These are phyloP conservation scores for Tauraco hartlaubi DNA, from an alignment of 2,797 vertebrate genomes.

Conservation along the genomic window DNA sequence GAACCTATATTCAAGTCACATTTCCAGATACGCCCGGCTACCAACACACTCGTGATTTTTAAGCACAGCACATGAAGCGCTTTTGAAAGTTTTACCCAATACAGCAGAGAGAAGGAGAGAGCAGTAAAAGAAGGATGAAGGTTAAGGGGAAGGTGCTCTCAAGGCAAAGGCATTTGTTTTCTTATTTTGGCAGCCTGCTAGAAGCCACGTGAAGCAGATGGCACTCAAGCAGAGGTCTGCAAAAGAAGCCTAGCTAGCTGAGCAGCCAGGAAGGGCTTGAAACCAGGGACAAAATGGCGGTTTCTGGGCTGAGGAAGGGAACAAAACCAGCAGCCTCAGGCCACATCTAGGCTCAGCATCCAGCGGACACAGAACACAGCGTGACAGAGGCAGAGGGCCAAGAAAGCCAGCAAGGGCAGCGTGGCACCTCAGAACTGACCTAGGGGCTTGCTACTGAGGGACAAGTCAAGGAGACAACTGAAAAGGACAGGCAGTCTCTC, in stretches of 20 bases:
- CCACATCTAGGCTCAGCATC: not conserved
- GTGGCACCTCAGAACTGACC: not conserved
- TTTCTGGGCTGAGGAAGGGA: not conserved
- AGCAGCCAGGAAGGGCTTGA: not conserved
- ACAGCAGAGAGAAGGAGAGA: constrained; percentile 68
- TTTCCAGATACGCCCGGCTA: not conserved
- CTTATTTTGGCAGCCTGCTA: not conserved
- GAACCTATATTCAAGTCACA: not conserved
- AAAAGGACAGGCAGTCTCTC: not conserved
- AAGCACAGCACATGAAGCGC: not conserved
- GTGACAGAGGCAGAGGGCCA: not conserved
- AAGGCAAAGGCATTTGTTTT: not conserved
- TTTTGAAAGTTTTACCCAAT: not conserved
- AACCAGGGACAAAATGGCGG: not conserved
- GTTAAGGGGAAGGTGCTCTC: constrained; percentile 24
- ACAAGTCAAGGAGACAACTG: not conserved
- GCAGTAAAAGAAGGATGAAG: constrained; percentile 19
- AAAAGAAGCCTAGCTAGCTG: not conserved
- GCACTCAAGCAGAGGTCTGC: not conserved
- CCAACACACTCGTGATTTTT: not conserved
- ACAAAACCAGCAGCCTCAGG: not conserved
- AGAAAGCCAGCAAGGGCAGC: not conserved
- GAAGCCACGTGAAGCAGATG: not conserved
- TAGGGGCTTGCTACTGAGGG: not conserved
- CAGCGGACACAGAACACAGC: not conserved